These are phyloP conservation scores for Alouatta palliata DNA, from an alignment of 2,113 vertebrate species.

Conservation along the genomic window DNA sequence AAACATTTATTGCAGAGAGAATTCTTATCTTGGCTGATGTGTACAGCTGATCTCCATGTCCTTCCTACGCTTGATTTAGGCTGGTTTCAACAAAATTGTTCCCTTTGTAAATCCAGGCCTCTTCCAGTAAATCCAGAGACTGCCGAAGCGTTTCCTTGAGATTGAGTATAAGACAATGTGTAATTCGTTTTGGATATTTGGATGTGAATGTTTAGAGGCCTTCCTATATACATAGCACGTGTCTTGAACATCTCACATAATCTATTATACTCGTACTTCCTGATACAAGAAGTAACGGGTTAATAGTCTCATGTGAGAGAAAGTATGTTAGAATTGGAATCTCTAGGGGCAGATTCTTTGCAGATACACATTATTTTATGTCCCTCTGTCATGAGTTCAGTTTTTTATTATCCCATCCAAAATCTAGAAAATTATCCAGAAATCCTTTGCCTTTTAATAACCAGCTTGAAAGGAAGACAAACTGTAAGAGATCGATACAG, in stretches of 20 bases:
- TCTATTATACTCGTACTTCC: neutral
- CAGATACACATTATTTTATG: neutral
- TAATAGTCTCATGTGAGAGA: neutral
- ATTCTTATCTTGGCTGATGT: constrained; percentile 26
- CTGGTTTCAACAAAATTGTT: constrained; percentile 41
- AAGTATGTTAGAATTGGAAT: neutral
- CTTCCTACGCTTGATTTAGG: constrained; percentile 16
- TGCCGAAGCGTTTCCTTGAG: neutral
- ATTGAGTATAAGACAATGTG: neutral
- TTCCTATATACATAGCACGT: accelerated
- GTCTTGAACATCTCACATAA: neutral
- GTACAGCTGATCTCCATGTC: neutral
- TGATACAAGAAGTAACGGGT: neutral
- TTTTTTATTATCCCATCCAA: neutral
- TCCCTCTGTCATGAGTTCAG: neutral
- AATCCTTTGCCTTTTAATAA: neutral
- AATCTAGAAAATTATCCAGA: neutral
- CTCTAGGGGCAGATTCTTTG: neutral
- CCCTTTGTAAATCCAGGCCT: neutral
- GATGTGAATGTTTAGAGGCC: neutral
- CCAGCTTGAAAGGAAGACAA: neutral
- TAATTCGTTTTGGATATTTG: neutral
- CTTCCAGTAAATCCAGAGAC: neutral
- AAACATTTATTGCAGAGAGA: constrained; percentile 60
- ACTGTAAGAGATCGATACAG: neutral